Conservation (phyloP, 2,888 invertebrate genomes). For the Agrotis clavis region DNA sequence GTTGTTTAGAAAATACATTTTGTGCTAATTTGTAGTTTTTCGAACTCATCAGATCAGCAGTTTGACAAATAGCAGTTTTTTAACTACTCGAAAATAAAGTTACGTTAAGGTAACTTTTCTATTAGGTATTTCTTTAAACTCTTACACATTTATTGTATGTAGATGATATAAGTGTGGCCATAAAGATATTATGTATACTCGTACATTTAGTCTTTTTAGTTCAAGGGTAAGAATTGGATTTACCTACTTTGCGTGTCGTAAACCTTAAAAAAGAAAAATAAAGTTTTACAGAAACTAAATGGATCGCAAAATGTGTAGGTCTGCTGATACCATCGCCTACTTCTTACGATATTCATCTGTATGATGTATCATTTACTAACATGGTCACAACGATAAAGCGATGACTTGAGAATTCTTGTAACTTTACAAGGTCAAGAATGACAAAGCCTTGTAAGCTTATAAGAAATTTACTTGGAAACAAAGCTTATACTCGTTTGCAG, state of each 20-base stretch:
- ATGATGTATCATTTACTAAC: slow-evolving; percentile 17
- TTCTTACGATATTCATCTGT: slow-evolving; percentile 2
- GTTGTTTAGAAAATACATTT: slow-evolving; percentile 14
- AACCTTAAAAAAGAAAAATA: background rate
- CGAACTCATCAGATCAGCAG: slow-evolving; percentile 1
- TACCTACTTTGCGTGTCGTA: background rate
- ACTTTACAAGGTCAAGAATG: slow-evolving; percentile 6
- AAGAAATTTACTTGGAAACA: slow-evolving; percentile 2
- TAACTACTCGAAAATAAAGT: slow-evolving; percentile 3
- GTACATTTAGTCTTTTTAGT: background rate
- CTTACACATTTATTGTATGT: background rate
- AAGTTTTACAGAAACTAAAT: background rate
- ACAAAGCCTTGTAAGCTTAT: background rate
- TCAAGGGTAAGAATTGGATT: background rate
- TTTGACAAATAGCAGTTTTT: too few species aligned
- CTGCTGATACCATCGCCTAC: slow-evolving; percentile 15
- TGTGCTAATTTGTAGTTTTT: background rate
- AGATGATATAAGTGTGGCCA: background rate
- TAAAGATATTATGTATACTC: too few species aligned
- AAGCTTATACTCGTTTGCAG: slow-evolving; percentile 8
- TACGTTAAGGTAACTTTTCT: background rate
- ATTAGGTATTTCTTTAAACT: background rate
- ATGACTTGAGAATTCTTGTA: slow-evolving; percentile 7
- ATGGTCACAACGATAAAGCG: slow-evolving; percentile 16
- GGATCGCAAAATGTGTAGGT: background rate